These are phyloP conservation scores for Ciconia stormi DNA, from an alignment of 2,113 vertebrate species.

Conservation along the genomic window DNA sequence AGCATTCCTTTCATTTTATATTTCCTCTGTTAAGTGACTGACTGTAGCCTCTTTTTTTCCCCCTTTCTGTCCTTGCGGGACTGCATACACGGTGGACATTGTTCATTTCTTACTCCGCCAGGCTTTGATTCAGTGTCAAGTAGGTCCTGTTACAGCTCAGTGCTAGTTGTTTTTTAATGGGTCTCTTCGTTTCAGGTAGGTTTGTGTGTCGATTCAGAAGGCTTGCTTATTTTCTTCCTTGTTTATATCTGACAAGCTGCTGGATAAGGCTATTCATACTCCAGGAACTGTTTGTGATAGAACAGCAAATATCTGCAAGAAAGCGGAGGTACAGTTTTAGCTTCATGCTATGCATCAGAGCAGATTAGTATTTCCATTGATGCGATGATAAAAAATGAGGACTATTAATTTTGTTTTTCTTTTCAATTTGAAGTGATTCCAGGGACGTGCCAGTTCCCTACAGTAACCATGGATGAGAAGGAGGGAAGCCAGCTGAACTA, in stretches of 20 bases:
- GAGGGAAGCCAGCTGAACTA: neutral
- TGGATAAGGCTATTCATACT: constrained; percentile 87
- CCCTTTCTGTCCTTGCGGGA: constrained; percentile 63
- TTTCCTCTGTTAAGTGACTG: constrained; percentile 68
- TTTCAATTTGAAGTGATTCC: neutral
- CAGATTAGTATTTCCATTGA: neutral
- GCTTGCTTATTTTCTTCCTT: constrained; percentile 70
- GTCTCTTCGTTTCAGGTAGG: constrained; percentile 80
- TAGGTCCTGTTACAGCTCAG: constrained; percentile 87
- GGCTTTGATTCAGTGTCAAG: constrained; percentile 83
- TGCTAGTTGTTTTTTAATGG: constrained; percentile 75
- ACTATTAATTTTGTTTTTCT: neutral
- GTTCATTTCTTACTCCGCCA: constrained; percentile 76
- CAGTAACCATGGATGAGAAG: neutral
- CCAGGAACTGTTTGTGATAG: constrained; percentile 98
- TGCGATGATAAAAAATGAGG: neutral
- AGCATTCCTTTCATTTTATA: constrained; percentile 45
- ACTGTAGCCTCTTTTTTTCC: constrained; percentile 66
- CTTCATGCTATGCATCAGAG: neutral
- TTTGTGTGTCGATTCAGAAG: constrained; percentile 80
- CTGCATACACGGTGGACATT: constrained; percentile 69
- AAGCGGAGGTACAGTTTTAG: constrained; percentile 1
- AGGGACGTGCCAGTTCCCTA: neutral
- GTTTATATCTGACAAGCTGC: constrained; percentile 51
- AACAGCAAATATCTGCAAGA: constrained; percentile 88